These are phyloP conservation scores for Gambusia holbrooki DNA, from an alignment of 2,113 vertebrate species.

Conservation along the genomic window DNA sequence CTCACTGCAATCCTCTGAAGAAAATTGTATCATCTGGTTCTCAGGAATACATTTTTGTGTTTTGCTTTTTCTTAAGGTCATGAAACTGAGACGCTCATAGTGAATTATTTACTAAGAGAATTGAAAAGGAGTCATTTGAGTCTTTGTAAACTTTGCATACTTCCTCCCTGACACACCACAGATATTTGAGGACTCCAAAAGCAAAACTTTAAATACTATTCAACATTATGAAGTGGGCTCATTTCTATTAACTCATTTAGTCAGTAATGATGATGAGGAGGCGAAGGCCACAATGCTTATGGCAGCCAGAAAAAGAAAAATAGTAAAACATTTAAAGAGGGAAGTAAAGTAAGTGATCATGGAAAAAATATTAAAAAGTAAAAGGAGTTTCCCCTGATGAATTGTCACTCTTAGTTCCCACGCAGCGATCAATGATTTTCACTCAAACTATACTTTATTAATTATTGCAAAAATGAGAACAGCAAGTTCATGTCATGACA, in stretches of 20 bases:
- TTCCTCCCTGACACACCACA: background rate
- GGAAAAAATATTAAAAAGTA: too few species aligned
- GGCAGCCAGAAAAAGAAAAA: background rate
- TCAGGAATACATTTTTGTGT: too few species aligned
- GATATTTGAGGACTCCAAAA: background rate
- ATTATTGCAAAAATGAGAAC: too few species aligned
- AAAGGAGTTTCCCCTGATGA: too few species aligned
- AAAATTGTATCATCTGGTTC: too few species aligned
- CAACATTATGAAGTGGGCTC: too few species aligned
- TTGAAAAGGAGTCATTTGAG: too few species aligned
- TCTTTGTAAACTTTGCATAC: background rate
- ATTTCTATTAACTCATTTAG: background rate
- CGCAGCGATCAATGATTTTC: too few species aligned
- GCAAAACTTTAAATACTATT: background rate
- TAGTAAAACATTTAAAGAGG: background rate
- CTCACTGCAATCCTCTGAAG: background rate
- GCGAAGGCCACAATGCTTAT: background rate
- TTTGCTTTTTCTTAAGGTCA: background rate
- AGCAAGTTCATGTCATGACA: too few species aligned
- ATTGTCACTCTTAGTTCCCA: too few species aligned
- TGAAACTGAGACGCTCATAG: background rate
- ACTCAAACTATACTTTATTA: too few species aligned
- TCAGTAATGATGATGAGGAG: background rate
- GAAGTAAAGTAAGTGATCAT: background rate
- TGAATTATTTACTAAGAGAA: too few species aligned